These are phyloP conservation scores for Gyrodactylus salaris DNA, from an alignment of 1,140 invertebrate genomes.

Conservation along the genomic window DNA sequence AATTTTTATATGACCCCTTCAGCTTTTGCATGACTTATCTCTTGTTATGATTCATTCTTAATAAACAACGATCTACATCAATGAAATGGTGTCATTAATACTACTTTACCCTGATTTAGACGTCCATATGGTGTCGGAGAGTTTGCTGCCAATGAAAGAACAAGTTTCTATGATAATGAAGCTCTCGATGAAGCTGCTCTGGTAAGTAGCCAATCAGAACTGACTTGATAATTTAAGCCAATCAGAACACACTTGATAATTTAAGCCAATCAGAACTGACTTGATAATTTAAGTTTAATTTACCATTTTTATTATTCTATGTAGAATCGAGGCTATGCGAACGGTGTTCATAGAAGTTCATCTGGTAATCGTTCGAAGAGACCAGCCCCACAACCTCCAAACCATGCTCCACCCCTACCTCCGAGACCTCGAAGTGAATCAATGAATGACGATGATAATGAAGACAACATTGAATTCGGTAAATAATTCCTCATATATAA, in stretches of 20 bases:
- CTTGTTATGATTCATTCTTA: too few species aligned
- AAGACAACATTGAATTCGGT: too few species aligned
- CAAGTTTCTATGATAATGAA: neutral
- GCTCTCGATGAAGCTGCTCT: neutral
- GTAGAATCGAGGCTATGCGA: neutral
- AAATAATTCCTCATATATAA: too few species aligned
- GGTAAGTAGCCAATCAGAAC: neutral
- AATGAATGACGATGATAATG: neutral
- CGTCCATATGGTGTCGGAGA: neutral
- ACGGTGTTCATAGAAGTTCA: neutral
- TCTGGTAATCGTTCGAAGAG: neutral
- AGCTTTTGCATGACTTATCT: too few species aligned
- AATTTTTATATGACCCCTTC: too few species aligned
- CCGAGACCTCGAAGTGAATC: neutral
- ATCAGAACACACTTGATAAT: too few species aligned
- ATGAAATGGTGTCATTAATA: too few species aligned
- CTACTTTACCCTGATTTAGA: too few species aligned
- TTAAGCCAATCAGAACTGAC: neutral
- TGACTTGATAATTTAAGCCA: neutral
- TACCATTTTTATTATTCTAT: too few species aligned
- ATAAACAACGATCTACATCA: too few species aligned
- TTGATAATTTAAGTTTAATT: too few species aligned
- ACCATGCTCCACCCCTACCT: neutral
- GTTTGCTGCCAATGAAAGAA: neutral
- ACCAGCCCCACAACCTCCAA: neutral